Conservation (phyloP, 2,888 invertebrate genomes). For the Miltochrista miniata region DNA sequence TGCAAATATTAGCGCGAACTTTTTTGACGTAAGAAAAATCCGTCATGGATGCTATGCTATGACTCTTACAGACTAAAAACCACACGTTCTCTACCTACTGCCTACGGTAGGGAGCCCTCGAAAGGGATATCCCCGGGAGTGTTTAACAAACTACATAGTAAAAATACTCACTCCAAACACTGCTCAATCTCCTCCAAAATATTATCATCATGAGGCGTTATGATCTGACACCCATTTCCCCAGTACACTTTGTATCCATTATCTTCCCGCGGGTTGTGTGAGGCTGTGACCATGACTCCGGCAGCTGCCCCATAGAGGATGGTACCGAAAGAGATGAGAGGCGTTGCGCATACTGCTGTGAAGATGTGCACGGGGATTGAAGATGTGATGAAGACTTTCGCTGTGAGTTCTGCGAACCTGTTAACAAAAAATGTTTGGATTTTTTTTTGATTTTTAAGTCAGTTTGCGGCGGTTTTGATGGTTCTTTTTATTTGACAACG, state of each 20-base stretch:
- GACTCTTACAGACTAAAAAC: too few relatives aligned
- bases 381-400: conserved; percentile 90
- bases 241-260: conserved; percentile 99
- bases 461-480: too few relatives aligned
- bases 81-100: too few relatives aligned
- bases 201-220: conserved; percentile 94
- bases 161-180: conserved; percentile 84
- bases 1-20: too few relatives aligned
- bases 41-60: too few relatives aligned
- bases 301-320: conserved; percentile 88
- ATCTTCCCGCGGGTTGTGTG: conserved; percentile 97
- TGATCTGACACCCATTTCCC: conserved; percentile 97
- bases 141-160: too few relatives aligned
- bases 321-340: conserved; percentile 95
- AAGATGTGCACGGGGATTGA: conserved; percentile 93
- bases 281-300: conserved; percentile 97
- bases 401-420: conserved; percentile 95
- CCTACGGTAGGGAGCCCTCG: too few relatives aligned
- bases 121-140: too few relatives aligned
- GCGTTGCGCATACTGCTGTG: conserved; percentile 93
- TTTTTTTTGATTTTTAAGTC: neutral
- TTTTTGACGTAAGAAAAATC: too few relatives aligned
- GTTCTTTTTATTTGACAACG: too few relatives aligned
- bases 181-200: conserved; percentile 91
- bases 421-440: neutral